Evolutionary conservation across 1,140 invertebrate species (phyloP).

Genomic region (Diachasma alloeum): DNA sequence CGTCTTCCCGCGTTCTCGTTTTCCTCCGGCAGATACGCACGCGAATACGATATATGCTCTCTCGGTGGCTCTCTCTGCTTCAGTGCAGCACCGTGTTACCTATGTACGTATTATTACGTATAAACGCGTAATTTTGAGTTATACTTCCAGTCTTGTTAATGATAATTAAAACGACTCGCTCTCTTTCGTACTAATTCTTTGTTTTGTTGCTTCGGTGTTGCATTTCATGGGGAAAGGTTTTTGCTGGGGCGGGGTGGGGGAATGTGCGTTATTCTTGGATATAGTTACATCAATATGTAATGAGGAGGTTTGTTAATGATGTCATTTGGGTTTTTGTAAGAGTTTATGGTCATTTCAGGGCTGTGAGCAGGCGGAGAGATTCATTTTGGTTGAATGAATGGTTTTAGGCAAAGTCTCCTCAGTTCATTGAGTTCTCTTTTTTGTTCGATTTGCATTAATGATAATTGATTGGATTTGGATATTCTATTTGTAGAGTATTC

Average conservation of each 20-base stretch:
- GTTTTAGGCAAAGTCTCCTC: too few relatives aligned
- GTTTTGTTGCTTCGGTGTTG: slow-evolving; percentile 41
- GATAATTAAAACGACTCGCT: slow-evolving; percentile 64
- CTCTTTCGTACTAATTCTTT: slow-evolving; percentile 40
- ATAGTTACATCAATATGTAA: slow-evolving; percentile 9
- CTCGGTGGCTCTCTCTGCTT: slow-evolving; percentile 1
- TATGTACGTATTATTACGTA: slow-evolving; percentile 59
- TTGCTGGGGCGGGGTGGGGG: neutral
- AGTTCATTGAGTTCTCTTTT: too few relatives aligned
- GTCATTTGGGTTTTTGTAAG: neutral
- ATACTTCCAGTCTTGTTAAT: slow-evolving; percentile 61
- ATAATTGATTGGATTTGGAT: too few relatives aligned
- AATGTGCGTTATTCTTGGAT: slow-evolving; percentile 10
- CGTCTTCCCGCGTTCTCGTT: neutral
- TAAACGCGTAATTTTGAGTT: slow-evolving; percentile 64
- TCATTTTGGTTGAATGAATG: too few relatives aligned
- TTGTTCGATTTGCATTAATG: too few relatives aligned
- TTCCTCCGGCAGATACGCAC: neutral
- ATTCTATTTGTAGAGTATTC: too few relatives aligned
- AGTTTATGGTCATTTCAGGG: neutral
- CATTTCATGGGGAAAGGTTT: neutral
- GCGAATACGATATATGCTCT: slow-evolving; percentile 14
- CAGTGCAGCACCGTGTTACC: neutral
- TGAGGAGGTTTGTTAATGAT: neutral
- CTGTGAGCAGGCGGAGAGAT: neutral